These are phyloP conservation scores for Ceratitis capitata DNA, from an alignment of 1,140 invertebrate species.

Conservation along the genomic window DNA sequence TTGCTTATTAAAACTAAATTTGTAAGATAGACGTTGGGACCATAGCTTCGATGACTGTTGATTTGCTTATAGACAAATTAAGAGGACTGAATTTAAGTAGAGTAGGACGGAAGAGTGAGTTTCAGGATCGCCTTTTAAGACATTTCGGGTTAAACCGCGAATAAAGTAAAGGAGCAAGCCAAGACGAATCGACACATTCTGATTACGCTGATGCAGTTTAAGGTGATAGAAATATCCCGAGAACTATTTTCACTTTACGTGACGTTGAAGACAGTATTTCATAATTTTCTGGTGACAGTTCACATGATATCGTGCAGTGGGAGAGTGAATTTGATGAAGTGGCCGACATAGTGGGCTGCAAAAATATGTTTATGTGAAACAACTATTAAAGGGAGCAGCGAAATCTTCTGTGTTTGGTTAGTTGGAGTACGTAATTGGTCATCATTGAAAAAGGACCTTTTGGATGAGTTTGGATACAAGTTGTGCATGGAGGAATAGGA, in stretches of 20 bases:
- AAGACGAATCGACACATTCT: not conserved
- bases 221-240: not conserved
- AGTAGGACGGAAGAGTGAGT: not conserved
- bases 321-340: conserved; percentile 42
- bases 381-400: not conserved
- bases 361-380: not conserved
- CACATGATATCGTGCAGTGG: conserved; percentile 38
- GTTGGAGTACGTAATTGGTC: not conserved
- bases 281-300: conserved; percentile 35
- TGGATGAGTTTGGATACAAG: not conserved
- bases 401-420: not conserved
- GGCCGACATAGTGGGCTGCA: conserved; percentile 15
- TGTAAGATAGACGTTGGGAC: no score
- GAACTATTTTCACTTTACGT: conserved; percentile 30
- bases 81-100: not conserved
- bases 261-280: conserved; percentile 41
- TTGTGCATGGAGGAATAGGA: not conserved
- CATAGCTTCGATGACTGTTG: not conserved
- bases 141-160: not conserved
- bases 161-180: not conserved
- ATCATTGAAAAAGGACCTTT: not conserved
- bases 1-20: no score
- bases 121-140: not conserved
- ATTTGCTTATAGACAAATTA: not conserved
- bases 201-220: not conserved